Evolutionary conservation across 1,140 invertebrate genomes (phyloP).

Genomic region (Oppia nitens): DNA sequence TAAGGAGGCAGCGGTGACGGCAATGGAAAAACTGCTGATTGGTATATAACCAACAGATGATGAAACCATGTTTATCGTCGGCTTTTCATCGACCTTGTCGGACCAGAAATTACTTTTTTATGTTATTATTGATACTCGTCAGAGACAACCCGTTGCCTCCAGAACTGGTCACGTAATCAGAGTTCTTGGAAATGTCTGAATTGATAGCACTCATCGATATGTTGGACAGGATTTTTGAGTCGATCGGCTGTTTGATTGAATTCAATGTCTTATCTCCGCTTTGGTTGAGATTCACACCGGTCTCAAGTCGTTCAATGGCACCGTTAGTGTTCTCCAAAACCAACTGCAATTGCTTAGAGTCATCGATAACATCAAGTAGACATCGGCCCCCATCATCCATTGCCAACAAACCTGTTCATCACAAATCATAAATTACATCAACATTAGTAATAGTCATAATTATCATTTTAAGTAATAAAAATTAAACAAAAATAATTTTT

Average conservation of each 20-base stretch:
- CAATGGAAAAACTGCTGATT: neutral
- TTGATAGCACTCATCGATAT: neutral
- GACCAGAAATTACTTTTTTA: neutral
- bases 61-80: neutral
- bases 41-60: neutral
- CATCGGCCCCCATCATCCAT: constrained; percentile 32
- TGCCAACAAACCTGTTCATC: no score
- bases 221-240: neutral
- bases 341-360: constrained; percentile 26
- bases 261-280: neutral
- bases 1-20: neutral
- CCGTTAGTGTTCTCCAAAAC: constrained; percentile 25
- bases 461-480: no score
- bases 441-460: no score
- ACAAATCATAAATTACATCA: no score
- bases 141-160: neutral
- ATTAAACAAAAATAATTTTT: no score
- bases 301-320: neutral
- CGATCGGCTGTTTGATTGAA: neutral
- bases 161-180: neutral
- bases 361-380: constrained; percentile 30
- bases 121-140: neutral
- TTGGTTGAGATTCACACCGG: neutral
- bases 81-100: neutral
- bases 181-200: neutral